Conservation (phyloP, 2,888 invertebrate genomes). For the Orthosia gothica region DNA sequence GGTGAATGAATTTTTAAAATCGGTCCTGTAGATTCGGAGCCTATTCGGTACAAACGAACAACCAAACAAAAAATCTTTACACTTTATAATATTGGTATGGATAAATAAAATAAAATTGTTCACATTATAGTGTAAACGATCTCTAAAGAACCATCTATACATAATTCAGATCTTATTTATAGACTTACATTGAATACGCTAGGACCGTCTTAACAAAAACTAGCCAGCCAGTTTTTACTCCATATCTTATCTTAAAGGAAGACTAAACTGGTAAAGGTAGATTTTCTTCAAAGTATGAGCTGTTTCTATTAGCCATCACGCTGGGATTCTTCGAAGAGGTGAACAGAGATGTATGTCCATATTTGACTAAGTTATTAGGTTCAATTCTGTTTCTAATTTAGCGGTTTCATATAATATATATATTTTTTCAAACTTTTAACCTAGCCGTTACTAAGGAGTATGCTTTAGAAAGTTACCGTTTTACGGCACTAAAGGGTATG, state of each 20-base stretch:
- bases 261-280: constrained; percentile 1
- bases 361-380: too few species aligned
- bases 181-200: constrained; percentile 60
- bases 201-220: constrained; percentile 51
- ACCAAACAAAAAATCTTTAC: too few species aligned
- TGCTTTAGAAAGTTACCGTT: too few species aligned
- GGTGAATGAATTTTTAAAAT: too few species aligned
- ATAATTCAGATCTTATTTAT: constrained; percentile 79
- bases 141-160: constrained; percentile 64
- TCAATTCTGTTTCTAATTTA: too few species aligned
- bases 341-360: not conserved
- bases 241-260: constrained; percentile 27
- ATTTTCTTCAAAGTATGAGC: constrained; percentile 11
- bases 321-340: not conserved
- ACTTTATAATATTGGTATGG: too few species aligned
- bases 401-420: too few species aligned
- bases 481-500: too few species aligned
- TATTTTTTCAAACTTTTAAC: too few species aligned
- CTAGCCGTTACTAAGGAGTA: too few species aligned
- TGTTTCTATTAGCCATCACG: not conserved
- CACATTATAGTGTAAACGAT: constrained; percentile 52
- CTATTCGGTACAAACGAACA: too few species aligned
- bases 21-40: too few species aligned
- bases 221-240: constrained; percentile 37
- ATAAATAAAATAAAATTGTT: not conserved